These are phyloP conservation scores for Phycodurus eques DNA, from an alignment of 2,113 vertebrate species.

Conservation along the genomic window DNA sequence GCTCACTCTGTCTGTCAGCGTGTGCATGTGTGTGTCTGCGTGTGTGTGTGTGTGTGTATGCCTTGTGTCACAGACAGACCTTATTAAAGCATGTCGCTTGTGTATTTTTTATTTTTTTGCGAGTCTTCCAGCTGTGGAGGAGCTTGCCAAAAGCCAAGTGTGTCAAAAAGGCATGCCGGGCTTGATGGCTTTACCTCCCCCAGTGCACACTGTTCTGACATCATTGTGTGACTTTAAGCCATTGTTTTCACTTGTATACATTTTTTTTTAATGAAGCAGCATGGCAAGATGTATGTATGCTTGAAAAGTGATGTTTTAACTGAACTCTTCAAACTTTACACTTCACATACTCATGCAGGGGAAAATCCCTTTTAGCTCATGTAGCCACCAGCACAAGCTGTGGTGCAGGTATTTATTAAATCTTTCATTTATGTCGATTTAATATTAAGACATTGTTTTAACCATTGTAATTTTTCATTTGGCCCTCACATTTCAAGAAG, in stretches of 20 bases:
- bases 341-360: slow-evolving; percentile 32
- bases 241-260: slow-evolving; percentile 12
- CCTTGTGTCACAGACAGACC: slow-evolving; percentile 45
- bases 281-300: neutral
- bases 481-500: too few species aligned
- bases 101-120: slow-evolving; percentile 8
- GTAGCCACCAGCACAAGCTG: neutral
- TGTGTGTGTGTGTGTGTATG: slow-evolving; percentile 38
- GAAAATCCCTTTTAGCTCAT: neutral
- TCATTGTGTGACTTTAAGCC: slow-evolving; percentile 1
- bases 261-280: neutral
- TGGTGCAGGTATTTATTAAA: neutral
- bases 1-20: slow-evolving; percentile 22
- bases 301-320: neutral
- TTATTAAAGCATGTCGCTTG: slow-evolving; percentile 60
- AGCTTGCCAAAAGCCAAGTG: slow-evolving; percentile 51
- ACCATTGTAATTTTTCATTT: too few species aligned
- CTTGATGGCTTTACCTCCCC: slow-evolving; percentile 34
- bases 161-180: slow-evolving; percentile 43
- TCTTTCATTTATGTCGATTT: neutral
- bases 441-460: neutral
- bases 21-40: slow-evolving; percentile 26
- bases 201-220: slow-evolving; percentile 27
- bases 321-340: slow-evolving; percentile 2
- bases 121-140: slow-evolving; percentile 53